These are phyloP conservation scores for Triplophysa yarkandensis DNA, from an alignment of 2,797 vertebrate genomes.

Conservation along the genomic window DNA sequence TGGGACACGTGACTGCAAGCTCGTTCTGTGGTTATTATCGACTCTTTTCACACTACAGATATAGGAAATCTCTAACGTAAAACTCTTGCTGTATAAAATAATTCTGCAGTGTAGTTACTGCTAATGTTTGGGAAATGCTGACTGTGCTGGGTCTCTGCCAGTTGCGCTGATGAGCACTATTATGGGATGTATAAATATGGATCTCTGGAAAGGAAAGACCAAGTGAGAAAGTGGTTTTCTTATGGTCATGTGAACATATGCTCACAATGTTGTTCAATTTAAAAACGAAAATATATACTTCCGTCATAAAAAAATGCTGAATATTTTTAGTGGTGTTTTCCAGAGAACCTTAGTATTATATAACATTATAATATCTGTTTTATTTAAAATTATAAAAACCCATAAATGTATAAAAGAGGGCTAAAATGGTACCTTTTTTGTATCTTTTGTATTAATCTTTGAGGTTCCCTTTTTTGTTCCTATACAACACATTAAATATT, in stretches of 20 bases:
- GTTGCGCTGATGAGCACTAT: conserved; percentile 34
- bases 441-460: too few relatives aligned
- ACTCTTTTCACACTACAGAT: not conserved
- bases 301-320: too few relatives aligned
- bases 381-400: too few relatives aligned
- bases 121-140: conserved; percentile 33
- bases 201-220: conserved; percentile 33
- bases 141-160: conserved; percentile 25
- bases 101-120: conserved; percentile 28
- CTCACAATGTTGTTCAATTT: not conserved
- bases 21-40: conserved; percentile 5
- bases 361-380: too few relatives aligned
- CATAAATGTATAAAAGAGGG: too few relatives aligned
- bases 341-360: too few relatives aligned
- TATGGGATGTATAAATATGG: conserved; percentile 45
- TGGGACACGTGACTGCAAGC: conserved; percentile 17
- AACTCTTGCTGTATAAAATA: conserved; percentile 24
- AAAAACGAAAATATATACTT: too few relatives aligned
- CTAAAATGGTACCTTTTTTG: too few relatives aligned
- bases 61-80: conserved; percentile 14
- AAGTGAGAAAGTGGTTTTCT: not conserved
- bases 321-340: too few relatives aligned
- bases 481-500: too few relatives aligned
- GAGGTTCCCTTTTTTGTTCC: too few relatives aligned
- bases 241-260: conserved; percentile 5